phyloP scores from a whole-genome alignment of 2,113 vertebrate genomes.

The Tylochromis polylepis region DNA sequence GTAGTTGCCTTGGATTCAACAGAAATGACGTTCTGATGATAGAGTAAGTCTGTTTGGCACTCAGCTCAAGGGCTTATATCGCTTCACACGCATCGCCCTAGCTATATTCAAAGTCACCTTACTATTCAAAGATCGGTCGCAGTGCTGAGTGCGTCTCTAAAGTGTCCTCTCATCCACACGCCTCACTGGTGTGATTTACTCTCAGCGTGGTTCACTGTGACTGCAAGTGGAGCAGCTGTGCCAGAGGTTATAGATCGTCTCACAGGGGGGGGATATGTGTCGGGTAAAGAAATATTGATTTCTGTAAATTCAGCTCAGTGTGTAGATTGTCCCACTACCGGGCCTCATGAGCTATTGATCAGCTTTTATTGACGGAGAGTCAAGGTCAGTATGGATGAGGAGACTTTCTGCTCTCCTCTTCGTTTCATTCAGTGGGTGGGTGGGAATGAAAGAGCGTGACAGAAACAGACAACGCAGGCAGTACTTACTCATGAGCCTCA shows the following conservation, averaged over 20 bases:
- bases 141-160: slow-evolving; percentile 28
- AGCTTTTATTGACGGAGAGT: slow-evolving; percentile 49
- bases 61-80: neutral
- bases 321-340: slow-evolving; percentile 39
- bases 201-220: neutral
- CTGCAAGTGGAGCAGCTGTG: slow-evolving; percentile 53
- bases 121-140: slow-evolving; percentile 19
- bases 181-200: slow-evolving; percentile 35
- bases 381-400: slow-evolving; percentile 62
- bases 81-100: neutral
- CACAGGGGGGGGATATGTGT: slow-evolving; percentile 8
- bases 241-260: slow-evolving; percentile 52
- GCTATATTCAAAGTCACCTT: slow-evolving; percentile 48
- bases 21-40: neutral
- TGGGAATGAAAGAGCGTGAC: neutral
- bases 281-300: slow-evolving; percentile 63
- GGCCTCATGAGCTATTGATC: slow-evolving; percentile 58
- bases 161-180: slow-evolving; percentile 15
- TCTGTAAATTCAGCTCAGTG: slow-evolving; percentile 60
- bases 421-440: neutral
- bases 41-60: neutral
- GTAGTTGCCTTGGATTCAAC: neutral
- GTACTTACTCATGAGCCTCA: neutral
- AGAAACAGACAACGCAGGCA: neutral
- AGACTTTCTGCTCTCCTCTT: slow-evolving; percentile 19